phyloP scores from a whole-genome alignment of 2,797 vertebrate species.

The Anguilla anguilla region DNA sequence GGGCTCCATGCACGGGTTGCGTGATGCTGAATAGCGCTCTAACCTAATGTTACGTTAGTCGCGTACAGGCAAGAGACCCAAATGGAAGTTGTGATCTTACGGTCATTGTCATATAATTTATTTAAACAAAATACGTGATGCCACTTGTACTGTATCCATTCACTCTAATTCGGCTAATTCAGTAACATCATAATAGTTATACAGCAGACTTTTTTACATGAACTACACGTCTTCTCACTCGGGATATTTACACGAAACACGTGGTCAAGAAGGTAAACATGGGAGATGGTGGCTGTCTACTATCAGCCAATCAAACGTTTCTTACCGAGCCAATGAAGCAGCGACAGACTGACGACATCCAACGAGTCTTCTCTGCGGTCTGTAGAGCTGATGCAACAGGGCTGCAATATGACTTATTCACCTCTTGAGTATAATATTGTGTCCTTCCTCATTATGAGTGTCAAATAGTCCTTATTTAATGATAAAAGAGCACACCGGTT shows the following conservation, averaged over 20 bases:
- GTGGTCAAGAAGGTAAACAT: conserved; percentile 22
- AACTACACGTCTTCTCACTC: conserved; percentile 21
- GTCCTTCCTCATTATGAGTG: conserved; percentile 69
- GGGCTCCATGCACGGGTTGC: neutral
- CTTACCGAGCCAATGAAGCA: conserved; percentile 61
- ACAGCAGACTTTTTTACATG: conserved; percentile 3
- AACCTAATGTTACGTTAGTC: neutral
- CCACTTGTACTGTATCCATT: neutral
- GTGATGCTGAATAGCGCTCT: neutral
- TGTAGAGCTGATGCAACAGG: conserved; percentile 83
- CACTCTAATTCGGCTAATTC: neutral
- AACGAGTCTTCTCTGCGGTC: conserved; percentile 64
- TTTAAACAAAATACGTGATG: neutral
- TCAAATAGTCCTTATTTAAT: conserved; percentile 66
- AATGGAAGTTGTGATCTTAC: neutral
- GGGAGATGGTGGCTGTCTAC: conserved; percentile 42
- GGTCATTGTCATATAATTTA: neutral
- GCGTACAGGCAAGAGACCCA: neutral
- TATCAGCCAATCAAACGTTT: conserved; percentile 63
- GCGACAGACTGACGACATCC: conserved; percentile 66
- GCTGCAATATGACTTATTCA: conserved; percentile 76
- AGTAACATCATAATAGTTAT: neutral
- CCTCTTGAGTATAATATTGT: conserved; percentile 67
- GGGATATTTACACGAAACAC: conserved; percentile 34
- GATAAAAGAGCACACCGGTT: neutral